Conservation (phyloP, 2,888 invertebrate genomes). For the Scelioninae gen. 2 region DNA sequence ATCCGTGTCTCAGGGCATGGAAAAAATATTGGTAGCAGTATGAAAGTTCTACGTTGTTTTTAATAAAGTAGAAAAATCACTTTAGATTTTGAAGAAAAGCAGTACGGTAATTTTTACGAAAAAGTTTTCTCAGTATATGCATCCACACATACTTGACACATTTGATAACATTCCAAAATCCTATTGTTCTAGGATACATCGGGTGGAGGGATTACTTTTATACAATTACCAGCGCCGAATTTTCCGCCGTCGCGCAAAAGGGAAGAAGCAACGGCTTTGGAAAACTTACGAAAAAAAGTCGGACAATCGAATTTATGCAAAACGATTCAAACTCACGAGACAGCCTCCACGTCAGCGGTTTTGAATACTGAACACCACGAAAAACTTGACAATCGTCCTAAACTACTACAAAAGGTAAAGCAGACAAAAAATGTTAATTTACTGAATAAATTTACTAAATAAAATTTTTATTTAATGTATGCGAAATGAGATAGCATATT, state of each 20-base stretch:
- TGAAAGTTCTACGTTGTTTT: too few species aligned
- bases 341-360: constrained; percentile 68
- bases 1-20: too few species aligned
- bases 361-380: constrained; percentile 71
- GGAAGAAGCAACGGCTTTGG: constrained; percentile 83
- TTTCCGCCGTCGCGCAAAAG: constrained; percentile 81
- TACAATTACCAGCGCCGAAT: constrained; percentile 72
- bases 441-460: too few species aligned
- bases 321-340: constrained; percentile 75
- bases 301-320: constrained; percentile 78
- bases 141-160: too few species aligned
- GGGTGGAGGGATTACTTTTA: constrained; percentile 66
- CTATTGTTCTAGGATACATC: constrained; percentile 62
- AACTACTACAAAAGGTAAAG: constrained; percentile 77
- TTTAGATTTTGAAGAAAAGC: too few species aligned
- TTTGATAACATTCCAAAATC: background rate
- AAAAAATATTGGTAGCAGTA: too few species aligned
- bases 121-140: too few species aligned
- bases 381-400: constrained; percentile 82
- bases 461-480: too few species aligned
- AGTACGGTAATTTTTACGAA: too few species aligned
- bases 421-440: too few species aligned
- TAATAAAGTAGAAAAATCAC: too few species aligned
- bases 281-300: constrained; percentile 83
- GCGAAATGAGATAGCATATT: too few species aligned